Evolutionary conservation across 2,888 invertebrate species (phyloP), one percentile per base, ranked within the genome.

Genomic region (Chrysodeixis includens): DNA sequence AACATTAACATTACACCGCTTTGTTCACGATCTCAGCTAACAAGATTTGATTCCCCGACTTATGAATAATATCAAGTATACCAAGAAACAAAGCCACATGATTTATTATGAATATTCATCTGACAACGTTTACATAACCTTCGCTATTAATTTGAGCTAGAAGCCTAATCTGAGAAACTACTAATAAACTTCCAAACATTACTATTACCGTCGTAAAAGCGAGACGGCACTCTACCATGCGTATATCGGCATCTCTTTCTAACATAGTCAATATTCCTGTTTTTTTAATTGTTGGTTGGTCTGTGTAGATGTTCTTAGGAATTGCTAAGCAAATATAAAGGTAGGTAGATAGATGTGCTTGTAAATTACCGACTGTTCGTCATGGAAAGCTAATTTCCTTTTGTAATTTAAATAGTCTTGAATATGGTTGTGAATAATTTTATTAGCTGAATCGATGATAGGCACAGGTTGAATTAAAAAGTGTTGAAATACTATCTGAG

Each of bases 71-170:
- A 14, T 40, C 35, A 22, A 56, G 35, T 20, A 20, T 20, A 20
- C 46, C 46, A 14, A 14, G 35, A 56, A 56, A 14, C 14, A 22
- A 56, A n/a, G 20, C 35, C 35, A 20, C 35, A 40, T 20, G 8
- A 40, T 40, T 20, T 9, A 22, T 12, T 40, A 56, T 56, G 55
- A 56, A 56, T 56, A 40, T 40, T 56, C 20, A 56, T 56, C 18
- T 32, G n/a, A 32, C n/a, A 8, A 49, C 46, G 46, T 49, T 49
- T 49, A 18, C 20, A 20, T 49, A 49, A 20, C 46, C 46, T 49
- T 49, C 46, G 10, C 9, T 18, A 20, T 20, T 20, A 9, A 49
- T 49, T 49, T 49, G 10, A 40, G n/a, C n/a, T 40, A n/a, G 40
- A 40, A 35, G n/a, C 40, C n/a, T 40, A 40, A 40, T 40, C 40